Evolutionary conservation across 2,888 invertebrate genomes (phyloP).

Genomic region (Prenolepis imparis): DNA sequence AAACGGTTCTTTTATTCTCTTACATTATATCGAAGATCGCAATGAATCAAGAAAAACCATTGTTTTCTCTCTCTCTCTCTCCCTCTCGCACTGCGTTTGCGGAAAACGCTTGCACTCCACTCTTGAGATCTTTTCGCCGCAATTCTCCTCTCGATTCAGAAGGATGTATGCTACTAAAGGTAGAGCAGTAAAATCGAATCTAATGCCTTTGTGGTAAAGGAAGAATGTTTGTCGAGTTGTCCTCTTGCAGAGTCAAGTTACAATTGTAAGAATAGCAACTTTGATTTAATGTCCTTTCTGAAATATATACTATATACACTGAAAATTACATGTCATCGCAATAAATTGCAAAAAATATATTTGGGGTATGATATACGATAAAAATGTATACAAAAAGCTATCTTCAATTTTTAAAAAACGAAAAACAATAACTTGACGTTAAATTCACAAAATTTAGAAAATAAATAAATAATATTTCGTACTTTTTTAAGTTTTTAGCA

Average conservation of each 20-base stretch:
- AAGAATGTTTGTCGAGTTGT: slow-evolving; percentile 41
- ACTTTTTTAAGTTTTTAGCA: background rate
- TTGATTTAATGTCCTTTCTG: background rate
- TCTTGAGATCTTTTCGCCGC: slow-evolving; percentile 30
- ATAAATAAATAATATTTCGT: background rate
- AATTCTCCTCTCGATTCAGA: slow-evolving; percentile 26
- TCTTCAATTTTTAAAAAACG: background rate
- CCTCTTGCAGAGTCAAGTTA: background rate
- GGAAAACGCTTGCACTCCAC: slow-evolving; percentile 24
- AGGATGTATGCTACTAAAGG: slow-evolving; percentile 39
- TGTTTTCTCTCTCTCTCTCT: slow-evolving; percentile 21
- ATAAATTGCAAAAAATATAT: background rate
- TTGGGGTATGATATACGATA: background rate
- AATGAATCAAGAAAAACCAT: slow-evolving; percentile 53
- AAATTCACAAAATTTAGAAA: background rate
- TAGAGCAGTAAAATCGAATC: slow-evolving; percentile 46
- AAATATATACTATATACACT: background rate
- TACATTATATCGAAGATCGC: slow-evolving; percentile 35
- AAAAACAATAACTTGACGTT: background rate
- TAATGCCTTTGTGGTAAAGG: background rate
- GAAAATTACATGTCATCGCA: background rate
- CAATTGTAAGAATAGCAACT: slow-evolving; percentile 5
- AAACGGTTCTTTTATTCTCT: slow-evolving; percentile 26
- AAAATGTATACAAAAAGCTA: background rate
- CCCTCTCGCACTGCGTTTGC: background rate